These are phyloP conservation scores for Anarsia innoxiella DNA, from an alignment of 2,888 invertebrate species.

Conservation along the genomic window DNA sequence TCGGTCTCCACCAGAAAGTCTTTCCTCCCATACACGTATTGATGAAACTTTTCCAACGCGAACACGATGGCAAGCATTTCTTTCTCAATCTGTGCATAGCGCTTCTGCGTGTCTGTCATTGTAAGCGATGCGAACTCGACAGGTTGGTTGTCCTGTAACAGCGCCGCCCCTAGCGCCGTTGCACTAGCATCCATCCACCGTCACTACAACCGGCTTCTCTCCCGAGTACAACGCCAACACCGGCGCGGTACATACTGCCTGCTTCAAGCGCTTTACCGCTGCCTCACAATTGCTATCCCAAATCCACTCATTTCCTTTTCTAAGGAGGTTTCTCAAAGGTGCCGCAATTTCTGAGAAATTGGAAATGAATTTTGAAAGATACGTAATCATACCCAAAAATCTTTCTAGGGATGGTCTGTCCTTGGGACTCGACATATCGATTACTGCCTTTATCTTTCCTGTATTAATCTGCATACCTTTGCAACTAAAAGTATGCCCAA, in stretches of 20 bases:
- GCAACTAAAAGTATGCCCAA: conserved; percentile 13
- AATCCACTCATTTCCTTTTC: conserved; percentile 11
- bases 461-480: conserved; percentile 11
- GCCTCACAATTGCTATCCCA: conserved; percentile 10
- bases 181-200: conserved; percentile 16
- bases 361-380: conserved; percentile 15
- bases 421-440: neutral
- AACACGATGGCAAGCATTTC: conserved; percentile 20
- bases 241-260: conserved; percentile 10
- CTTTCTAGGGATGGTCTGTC: neutral
- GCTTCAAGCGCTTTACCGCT: conserved; percentile 6
- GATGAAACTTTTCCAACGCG: conserved; percentile 16
- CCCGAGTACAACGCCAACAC: conserved; percentile 11
- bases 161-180: conserved; percentile 13
- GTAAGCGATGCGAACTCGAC: conserved; percentile 11
- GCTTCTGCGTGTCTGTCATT: conserved; percentile 11
- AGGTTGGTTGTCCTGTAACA: conserved; percentile 13
- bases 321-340: conserved; percentile 11
- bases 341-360: conserved; percentile 10
- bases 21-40: conserved; percentile 17
- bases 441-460: conserved; percentile 6
- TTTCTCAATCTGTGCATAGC: conserved; percentile 21
- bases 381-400: conserved; percentile 12
- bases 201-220: conserved; percentile 14
- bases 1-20: conserved; percentile 17